Conservation (phyloP, 2,888 invertebrate genomes). For the Sabatieria punctata region DNA sequence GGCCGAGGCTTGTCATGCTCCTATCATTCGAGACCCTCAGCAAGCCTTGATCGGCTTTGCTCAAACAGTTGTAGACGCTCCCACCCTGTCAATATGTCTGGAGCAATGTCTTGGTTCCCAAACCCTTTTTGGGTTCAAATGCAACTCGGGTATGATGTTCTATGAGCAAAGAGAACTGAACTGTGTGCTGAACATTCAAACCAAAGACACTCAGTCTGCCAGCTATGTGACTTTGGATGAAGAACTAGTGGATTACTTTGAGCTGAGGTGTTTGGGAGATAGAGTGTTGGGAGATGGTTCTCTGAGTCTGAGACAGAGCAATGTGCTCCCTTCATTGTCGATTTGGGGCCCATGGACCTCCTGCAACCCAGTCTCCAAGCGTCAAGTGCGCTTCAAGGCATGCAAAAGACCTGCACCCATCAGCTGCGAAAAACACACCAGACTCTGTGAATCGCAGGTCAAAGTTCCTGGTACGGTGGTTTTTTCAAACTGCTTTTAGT, state of each 20-base stretch:
- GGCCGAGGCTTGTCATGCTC: neutral
- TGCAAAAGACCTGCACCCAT: too few species aligned
- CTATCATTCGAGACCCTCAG: neutral
- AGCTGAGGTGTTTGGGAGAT: too few species aligned
- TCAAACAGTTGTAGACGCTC: neutral
- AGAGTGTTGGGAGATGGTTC: too few species aligned
- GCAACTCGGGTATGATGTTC: neutral
- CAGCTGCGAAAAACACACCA: too few species aligned
- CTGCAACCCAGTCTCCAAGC: neutral
- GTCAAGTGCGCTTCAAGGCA: neutral
- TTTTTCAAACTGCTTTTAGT: too few species aligned
- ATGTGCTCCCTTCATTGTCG: too few species aligned
- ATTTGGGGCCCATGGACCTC: neutral
- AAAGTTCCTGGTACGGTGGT: too few species aligned
- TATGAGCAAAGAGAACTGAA: neutral
- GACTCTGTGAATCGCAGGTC: too few species aligned
- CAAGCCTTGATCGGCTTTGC: neutral
- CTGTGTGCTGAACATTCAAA: neutral
- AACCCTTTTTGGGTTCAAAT: neutral
- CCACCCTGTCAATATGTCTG: neutral
- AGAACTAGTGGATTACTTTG: neutral
- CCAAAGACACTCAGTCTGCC: neutral
- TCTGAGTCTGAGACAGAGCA: too few species aligned
- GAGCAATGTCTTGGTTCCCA: neutral
- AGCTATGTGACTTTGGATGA: neutral